Evolutionary conservation across 2,113 vertebrate species (phyloP).

Genomic region (Eulacestoma nigropectus): DNA sequence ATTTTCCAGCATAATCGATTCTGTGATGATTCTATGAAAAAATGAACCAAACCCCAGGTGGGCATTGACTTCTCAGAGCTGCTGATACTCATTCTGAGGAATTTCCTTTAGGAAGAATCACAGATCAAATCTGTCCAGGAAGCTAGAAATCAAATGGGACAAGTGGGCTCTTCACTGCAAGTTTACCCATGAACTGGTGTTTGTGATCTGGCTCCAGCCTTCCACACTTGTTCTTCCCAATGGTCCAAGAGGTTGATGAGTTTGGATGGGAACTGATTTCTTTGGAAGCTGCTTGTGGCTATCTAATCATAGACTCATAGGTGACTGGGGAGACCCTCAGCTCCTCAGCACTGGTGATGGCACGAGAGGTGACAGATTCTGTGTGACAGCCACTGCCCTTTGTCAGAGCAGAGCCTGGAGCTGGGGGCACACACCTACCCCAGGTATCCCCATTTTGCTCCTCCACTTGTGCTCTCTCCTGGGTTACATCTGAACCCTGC

Average conservation of each 20-base stretch:
- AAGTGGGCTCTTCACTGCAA: neutral
- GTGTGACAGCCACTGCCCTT: neutral
- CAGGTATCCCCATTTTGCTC: neutral
- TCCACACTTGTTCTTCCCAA: rapidly evolving
- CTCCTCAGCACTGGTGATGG: neutral
- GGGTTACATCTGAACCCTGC: neutral
- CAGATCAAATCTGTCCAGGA: neutral
- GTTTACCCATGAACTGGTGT: neutral
- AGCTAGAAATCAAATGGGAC: neutral
- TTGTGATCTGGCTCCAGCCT: neutral
- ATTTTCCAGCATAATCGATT: neutral
- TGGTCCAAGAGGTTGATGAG: neutral
- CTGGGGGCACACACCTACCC: neutral
- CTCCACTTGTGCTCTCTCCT: neutral
- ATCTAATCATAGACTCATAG: neutral
- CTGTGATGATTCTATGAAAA: neutral
- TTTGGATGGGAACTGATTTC: neutral
- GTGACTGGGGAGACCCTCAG: neutral
- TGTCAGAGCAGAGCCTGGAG: neutral
- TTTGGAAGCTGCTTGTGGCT: neutral
- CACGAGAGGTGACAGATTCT: rapidly evolving
- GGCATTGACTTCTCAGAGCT: neutral
- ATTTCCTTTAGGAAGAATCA: neutral
- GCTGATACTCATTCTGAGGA: rapidly evolving
- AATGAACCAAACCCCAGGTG: rapidly evolving